Conservation (phyloP, 2,113 vertebrate species). For the Charina bottae region DNA sequence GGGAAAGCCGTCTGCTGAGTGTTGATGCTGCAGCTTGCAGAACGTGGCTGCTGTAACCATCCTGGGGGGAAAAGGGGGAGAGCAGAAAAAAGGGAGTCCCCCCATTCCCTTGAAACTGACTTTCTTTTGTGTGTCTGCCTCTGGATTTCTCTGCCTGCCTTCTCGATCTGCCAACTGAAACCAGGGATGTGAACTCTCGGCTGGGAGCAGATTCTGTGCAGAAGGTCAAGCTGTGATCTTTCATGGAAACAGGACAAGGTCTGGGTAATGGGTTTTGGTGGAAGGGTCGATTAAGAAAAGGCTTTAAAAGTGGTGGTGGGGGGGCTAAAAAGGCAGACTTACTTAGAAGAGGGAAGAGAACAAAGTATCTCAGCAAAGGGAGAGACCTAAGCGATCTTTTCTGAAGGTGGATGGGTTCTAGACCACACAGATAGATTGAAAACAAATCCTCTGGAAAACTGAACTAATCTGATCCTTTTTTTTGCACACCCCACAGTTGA, state of each 20-base stretch:
- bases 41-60: neutral
- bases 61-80: too few relatives aligned
- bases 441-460: neutral
- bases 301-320: neutral
- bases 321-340: neutral
- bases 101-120: neutral
- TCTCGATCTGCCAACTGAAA: neutral
- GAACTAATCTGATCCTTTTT: neutral
- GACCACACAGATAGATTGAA: neutral
- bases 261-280: conserved; percentile 4
- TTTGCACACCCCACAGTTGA: neutral
- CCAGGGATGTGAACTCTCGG: neutral
- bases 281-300: neutral
- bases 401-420: neutral
- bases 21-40: neutral
- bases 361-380: neutral
- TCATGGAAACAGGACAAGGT: neutral
- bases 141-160: neutral
- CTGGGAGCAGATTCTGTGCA: neutral
- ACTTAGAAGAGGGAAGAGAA: too few relatives aligned
- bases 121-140: neutral
- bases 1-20: neutral
- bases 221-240: neutral
- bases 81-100: neutral
- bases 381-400: neutral